phyloP scores from a whole-genome alignment of 2,797 vertebrate species.

The Synanceia verrucosa region DNA sequence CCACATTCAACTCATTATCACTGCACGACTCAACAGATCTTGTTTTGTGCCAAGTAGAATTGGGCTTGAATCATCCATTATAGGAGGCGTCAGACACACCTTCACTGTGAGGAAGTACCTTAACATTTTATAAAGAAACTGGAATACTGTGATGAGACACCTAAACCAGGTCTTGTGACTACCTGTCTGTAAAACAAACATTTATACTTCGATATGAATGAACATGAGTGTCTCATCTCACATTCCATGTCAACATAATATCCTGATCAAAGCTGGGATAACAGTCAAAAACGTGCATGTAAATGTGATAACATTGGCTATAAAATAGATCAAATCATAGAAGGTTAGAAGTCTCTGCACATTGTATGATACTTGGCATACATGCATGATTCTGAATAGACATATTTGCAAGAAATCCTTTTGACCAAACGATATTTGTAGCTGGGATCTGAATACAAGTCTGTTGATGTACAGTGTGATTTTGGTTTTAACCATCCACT shows the following conservation, averaged over 20 bases:
- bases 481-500: background rate
- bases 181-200: background rate
- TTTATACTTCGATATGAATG: background rate
- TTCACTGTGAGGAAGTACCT: background rate
- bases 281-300: background rate
- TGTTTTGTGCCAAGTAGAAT: constrained; percentile 43
- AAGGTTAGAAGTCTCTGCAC: background rate
- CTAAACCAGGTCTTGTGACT: background rate
- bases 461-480: background rate
- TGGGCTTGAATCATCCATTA: constrained; percentile 20
- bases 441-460: background rate
- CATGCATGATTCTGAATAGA: background rate
- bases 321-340: background rate
- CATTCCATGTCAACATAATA: background rate
- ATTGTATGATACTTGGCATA: background rate
- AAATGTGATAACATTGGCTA: constrained; percentile 5
- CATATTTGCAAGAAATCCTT: background rate
- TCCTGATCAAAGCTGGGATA: background rate
- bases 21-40: constrained; percentile 61
- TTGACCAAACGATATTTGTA: background rate
- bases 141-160: background rate
- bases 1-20: constrained; percentile 49
- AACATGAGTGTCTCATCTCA: background rate
- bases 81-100: background rate
- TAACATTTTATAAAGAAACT: background rate